These are phyloP conservation scores for Myathropa florea DNA, from an alignment of 2,888 invertebrate genomes.

Conservation along the genomic window DNA sequence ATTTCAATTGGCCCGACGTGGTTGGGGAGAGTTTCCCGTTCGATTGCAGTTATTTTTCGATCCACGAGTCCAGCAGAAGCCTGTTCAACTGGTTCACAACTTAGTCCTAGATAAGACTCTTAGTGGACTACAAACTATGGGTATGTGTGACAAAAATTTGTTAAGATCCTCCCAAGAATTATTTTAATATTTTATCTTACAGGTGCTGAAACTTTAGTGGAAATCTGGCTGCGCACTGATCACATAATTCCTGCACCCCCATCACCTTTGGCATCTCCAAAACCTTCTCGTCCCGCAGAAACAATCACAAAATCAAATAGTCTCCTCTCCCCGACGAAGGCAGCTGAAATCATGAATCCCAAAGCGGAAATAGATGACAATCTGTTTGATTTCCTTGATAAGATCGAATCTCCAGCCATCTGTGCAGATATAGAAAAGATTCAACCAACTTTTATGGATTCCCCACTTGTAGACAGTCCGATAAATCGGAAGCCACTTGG, in stretches of 20 bases:
- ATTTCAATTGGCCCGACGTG: conserved; percentile 91
- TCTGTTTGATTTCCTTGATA: conserved; percentile 77
- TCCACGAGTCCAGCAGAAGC: conserved; percentile 86
- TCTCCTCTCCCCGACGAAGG: conserved; percentile 72
- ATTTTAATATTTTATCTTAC: conserved; percentile 61
- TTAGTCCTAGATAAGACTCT: conserved; percentile 90
- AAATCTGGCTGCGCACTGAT: conserved; percentile 85
- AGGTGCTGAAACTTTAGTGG: conserved; percentile 91
- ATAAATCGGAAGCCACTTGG: conserved; percentile 43
- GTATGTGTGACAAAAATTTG: conserved; percentile 81
- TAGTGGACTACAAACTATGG: conserved; percentile 91
- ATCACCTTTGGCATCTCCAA: conserved; percentile 16
- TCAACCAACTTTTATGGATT: conserved; percentile 79
- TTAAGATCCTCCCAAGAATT: too few species aligned
- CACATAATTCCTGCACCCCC: conserved; percentile 30
- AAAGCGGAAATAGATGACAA: conserved; percentile 77
- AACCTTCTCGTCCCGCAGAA: conserved; percentile 6
- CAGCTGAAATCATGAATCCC: conserved; percentile 61
- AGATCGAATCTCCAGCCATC: conserved; percentile 75
- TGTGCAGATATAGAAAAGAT: conserved; percentile 78
- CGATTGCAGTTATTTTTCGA: conserved; percentile 90
- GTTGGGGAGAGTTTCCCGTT: conserved; percentile 96
- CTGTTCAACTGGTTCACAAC: conserved; percentile 89
- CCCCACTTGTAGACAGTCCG: conserved; percentile 51
- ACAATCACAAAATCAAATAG: conserved; percentile 38